phyloP scores from a whole-genome alignment of 23 tunicate genomes.

The Aplidium turbinatum region DNA sequence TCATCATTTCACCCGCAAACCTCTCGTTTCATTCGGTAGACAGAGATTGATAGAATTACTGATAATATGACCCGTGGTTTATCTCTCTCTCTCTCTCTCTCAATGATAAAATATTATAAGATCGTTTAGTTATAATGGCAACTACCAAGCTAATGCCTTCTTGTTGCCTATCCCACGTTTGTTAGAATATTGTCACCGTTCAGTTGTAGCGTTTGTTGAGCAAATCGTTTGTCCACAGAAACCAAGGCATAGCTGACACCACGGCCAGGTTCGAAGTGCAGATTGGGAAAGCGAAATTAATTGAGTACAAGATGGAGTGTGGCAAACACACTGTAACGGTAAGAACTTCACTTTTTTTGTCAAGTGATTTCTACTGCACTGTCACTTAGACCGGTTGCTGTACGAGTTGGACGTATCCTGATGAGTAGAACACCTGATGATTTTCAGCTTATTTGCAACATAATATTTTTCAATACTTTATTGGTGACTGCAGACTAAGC shows the following conservation, averaged over 20 bases:
- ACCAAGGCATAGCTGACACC: conserved; percentile 67
- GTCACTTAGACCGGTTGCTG: not conserved
- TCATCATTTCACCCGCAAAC: too few species aligned
- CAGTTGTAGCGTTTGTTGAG: not conserved
- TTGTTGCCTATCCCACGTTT: not conserved
- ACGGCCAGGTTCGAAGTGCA: conserved; percentile 47
- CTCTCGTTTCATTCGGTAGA: too few species aligned
- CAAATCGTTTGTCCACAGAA: conserved; percentile 40
- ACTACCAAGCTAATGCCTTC: not conserved
- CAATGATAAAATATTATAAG: too few species aligned
- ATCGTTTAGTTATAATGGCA: too few species aligned
- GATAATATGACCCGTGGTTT: too few species aligned
- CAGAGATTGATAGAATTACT: too few species aligned
- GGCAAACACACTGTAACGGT: conserved; percentile 76
- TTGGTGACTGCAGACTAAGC: too few species aligned
- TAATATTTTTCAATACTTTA: too few species aligned
- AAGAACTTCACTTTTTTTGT: not conserved
- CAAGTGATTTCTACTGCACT: not conserved
- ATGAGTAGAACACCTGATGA: not conserved
- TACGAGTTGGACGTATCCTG: not conserved
- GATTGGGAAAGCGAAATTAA: conserved; percentile 42
- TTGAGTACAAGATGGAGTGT: conserved; percentile 70
- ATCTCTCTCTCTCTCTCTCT: too few species aligned
- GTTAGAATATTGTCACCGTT: not conserved
- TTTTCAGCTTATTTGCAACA: not conserved